Conservation (phyloP, 2,797 vertebrate genomes). For the Rallus crepitans region DNA sequence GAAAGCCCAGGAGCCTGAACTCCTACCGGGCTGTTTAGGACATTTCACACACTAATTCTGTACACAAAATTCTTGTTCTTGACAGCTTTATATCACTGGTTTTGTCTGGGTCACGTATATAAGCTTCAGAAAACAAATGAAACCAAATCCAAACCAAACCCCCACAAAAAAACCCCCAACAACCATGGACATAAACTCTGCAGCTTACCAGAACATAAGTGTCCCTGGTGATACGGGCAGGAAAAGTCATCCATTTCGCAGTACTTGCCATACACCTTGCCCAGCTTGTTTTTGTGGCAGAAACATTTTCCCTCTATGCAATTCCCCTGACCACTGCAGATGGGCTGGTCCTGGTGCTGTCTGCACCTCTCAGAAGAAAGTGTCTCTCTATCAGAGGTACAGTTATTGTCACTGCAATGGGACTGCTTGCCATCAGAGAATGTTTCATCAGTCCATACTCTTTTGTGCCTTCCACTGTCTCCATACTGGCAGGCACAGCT, state of each 20-base stretch:
- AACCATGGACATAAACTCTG: background rate
- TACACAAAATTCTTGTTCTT: background rate
- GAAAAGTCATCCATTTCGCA: conserved; percentile 96
- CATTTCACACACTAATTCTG: background rate
- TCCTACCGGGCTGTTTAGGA: background rate
- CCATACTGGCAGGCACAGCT: conserved; percentile 86
- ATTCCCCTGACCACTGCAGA: conserved; percentile 89
- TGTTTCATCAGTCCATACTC: conserved; percentile 75
- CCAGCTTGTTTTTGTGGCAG: conserved; percentile 89
- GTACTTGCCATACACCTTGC: conserved; percentile 89
- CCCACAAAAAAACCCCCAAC: background rate
- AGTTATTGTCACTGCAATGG: conserved; percentile 70
- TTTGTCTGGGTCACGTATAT: background rate
- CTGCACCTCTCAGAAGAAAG: conserved; percentile 76
- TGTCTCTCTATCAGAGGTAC: conserved; percentile 40
- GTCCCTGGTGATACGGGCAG: conserved; percentile 87
- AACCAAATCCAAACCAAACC: background rate
- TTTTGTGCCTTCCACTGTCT: conserved; percentile 55
- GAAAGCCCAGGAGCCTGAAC: background rate
- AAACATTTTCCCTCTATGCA: conserved; percentile 91
- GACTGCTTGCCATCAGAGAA: conserved; percentile 56
- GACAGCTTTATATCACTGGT: background rate
- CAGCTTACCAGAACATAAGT: conserved; percentile 89
- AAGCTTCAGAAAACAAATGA: background rate
- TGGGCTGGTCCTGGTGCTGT: conserved; percentile 72